These are phyloP conservation scores for Geotrupes spiniger DNA, from an alignment of 2,888 invertebrate genomes.

Conservation along the genomic window DNA sequence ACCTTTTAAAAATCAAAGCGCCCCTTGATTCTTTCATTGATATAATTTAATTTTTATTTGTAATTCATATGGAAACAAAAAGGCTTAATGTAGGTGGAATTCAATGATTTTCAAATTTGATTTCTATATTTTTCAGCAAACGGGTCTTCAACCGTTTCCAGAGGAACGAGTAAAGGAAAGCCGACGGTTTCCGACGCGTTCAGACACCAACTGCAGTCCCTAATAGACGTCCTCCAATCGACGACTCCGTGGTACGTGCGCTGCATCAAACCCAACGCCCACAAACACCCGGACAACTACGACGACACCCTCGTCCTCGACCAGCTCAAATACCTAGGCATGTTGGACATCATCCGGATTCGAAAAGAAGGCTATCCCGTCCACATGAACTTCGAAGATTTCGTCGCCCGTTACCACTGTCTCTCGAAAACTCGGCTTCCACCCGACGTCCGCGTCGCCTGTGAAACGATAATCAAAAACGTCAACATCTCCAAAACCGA, in stretches of 20 bases:
- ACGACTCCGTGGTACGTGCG: constrained; percentile 92
- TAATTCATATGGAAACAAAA: too few relatives aligned
- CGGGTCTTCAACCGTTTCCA: constrained; percentile 61
- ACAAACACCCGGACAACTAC: constrained; percentile 77
- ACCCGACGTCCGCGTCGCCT: constrained; percentile 49
- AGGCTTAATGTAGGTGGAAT: too few relatives aligned
- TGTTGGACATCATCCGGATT: constrained; percentile 90
- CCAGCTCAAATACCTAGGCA: constrained; percentile 85
- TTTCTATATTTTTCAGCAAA: constrained; percentile 35
- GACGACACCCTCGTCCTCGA: constrained; percentile 78
- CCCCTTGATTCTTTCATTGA: too few relatives aligned
- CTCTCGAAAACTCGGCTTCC: constrained; percentile 55
- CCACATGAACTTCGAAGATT: constrained; percentile 75
- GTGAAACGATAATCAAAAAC: constrained; percentile 57
- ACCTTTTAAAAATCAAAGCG: too few relatives aligned
- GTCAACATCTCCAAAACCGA: constrained; percentile 70
- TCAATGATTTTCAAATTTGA: too few relatives aligned
- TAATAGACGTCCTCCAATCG: constrained; percentile 85
- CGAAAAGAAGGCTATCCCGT: constrained; percentile 87
- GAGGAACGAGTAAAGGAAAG: constrained; percentile 85
- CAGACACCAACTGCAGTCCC: constrained; percentile 79
- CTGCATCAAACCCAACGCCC: constrained; percentile 88
- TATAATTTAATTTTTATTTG: too few relatives aligned
- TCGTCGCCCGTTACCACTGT: constrained; percentile 75
- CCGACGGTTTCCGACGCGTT: constrained; percentile 89